phyloP scores from a whole-genome alignment of 2,113 vertebrate species.

The Serinus canaria region DNA sequence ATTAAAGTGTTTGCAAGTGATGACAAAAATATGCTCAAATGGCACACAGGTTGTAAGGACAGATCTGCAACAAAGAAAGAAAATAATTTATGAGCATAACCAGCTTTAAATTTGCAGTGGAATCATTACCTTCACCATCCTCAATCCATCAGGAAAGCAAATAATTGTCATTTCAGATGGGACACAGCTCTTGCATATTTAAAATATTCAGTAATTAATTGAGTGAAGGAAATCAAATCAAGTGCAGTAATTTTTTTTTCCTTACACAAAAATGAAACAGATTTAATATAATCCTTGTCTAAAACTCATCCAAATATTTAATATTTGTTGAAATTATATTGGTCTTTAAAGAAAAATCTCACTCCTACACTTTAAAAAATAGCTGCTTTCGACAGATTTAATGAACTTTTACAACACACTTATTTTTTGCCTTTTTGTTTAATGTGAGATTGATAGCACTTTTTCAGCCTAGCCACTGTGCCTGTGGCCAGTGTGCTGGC shows the following conservation, averaged over 20 bases:
- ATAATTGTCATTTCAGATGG: not conserved
- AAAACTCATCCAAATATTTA: not conserved
- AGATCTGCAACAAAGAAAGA: not conserved
- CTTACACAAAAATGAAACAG: not conserved
- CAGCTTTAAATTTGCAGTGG: slow-evolving; percentile 41
- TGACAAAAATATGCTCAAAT: slow-evolving; percentile 48
- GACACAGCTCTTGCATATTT: not conserved
- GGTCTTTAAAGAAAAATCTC: not conserved
- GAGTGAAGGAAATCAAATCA: not conserved
- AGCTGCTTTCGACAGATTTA: not conserved
- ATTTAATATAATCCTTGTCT: not conserved
- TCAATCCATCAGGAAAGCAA: not conserved
- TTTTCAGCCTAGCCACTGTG: not conserved
- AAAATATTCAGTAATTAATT: not conserved
- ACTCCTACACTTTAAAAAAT: not conserved
- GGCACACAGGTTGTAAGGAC: not conserved
- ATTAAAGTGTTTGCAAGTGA: slow-evolving; percentile 18
- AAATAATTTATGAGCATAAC: not conserved
- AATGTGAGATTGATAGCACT: not conserved
- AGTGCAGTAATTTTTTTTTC: not conserved
- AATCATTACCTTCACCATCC: not conserved
- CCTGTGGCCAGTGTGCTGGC: not conserved
- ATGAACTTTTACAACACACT: not conserved
- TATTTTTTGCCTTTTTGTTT: not conserved
- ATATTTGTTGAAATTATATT: slow-evolving; percentile 3